These are phyloP conservation scores for Salmo trutta DNA, from an alignment of 2,797 vertebrate genomes.

Conservation along the genomic window DNA sequence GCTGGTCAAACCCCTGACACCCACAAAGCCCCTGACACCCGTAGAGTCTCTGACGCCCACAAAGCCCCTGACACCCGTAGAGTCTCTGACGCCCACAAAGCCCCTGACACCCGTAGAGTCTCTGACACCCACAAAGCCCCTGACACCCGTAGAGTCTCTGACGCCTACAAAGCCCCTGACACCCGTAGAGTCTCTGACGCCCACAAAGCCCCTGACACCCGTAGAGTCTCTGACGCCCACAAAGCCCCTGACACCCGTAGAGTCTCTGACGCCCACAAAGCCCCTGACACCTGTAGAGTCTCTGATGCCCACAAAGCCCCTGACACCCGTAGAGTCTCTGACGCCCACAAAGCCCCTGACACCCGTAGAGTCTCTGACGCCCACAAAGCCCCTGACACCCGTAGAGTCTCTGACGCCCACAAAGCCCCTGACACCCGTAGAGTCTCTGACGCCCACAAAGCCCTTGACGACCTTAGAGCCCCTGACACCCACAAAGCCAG, in stretches of 20 bases:
- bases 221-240: no score
- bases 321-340: slow-evolving; percentile 5
- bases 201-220: background rate
- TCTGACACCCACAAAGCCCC: background rate
- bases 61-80: slow-evolving; percentile 43
- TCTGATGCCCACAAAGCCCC: no score
- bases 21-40: slow-evolving; percentile 39
- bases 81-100: slow-evolving; percentile 24
- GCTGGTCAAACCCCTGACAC: slow-evolving; percentile 84
- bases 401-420: no score
- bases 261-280: no score
- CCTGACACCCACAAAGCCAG: slow-evolving; percentile 35
- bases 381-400: slow-evolving; percentile 3
- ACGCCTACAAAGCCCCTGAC: no score
- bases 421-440: no score
- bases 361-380: slow-evolving; percentile 39
- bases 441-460: no score
- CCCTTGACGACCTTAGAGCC: no score
- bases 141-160: background rate
- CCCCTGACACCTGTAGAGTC: background rate
- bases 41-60: background rate
- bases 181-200: no score
- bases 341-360: background rate
- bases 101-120: background rate
- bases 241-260: no score